Conservation (phyloP, 2,797 vertebrate genomes). For the Atherinosoma microstoma region DNA sequence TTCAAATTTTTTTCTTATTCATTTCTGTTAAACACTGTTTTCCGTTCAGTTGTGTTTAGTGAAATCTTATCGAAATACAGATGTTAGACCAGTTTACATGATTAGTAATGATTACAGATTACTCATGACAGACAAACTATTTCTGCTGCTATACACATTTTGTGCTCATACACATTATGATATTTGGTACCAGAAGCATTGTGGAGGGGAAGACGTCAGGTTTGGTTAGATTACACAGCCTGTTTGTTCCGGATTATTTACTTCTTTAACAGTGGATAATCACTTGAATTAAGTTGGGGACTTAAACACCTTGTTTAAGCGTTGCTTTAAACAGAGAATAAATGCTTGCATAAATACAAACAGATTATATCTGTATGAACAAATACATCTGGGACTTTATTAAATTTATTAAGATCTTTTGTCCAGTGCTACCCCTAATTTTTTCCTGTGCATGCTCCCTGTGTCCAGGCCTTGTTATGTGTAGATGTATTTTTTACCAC, state of each 20-base stretch:
- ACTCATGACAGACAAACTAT: too few relatives aligned
- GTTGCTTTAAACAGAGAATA: not conserved
- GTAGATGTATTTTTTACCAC: conserved; percentile 43
- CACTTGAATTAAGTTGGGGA: not conserved
- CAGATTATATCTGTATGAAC: not conserved
- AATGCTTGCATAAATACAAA: not conserved
- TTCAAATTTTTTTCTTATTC: too few relatives aligned
- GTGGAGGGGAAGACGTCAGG: not conserved
- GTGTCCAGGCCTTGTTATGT: conserved; percentile 25
- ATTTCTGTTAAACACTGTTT: too few relatives aligned
- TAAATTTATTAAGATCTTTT: not conserved
- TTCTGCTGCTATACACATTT: not conserved
- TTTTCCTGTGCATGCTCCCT: conserved; percentile 19
- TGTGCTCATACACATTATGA: conserved; percentile 1
- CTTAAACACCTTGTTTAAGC: not conserved
- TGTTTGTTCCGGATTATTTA: not conserved
- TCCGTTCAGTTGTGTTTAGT: too few relatives aligned
- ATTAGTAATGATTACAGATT: not conserved
- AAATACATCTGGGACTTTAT: not conserved
- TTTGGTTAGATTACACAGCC: not conserved
- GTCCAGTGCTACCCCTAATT: not conserved
- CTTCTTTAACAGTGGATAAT: not conserved
- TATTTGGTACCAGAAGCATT: not conserved
- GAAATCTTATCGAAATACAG: too few relatives aligned
- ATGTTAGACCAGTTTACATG: too few relatives aligned